Evolutionary conservation across 2,888 invertebrate species (phyloP), one percentile per base, ranked within the genome.

Genomic region (Leptura quadrifasciata): DNA sequence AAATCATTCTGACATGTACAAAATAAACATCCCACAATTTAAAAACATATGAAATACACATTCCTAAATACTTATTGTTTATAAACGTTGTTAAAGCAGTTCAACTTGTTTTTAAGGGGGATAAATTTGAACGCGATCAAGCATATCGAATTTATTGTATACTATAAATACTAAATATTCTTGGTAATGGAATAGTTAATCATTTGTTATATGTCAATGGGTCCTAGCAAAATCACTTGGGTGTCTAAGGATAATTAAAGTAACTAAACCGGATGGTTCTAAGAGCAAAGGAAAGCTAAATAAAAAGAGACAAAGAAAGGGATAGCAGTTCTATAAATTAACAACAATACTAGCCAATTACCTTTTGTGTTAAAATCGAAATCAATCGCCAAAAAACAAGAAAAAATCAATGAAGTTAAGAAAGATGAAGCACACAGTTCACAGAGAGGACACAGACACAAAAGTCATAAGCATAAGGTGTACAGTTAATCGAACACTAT

Each of bases 371-470:
- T 54, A 75, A 80, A 79, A 79, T 80, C 77, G 79, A 81, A 81
- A 80, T 81, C 80, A 80, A 81, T 81, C 79, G 78, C 78, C 80
- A 78, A 82, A 83, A 83, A 80, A 82, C 79, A 80, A 80, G 77
- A 80, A 82, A 79, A 82, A 81, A 83, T 83, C 83, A 82, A 81
- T 83, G 82, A 81, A 81, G 78, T 76, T 76, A 80, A 77, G 74
- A 80, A 80, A 79, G 78, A 75, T 76, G 73, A 73, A 74, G 55
- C 73, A 71, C 81, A 82, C 79, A 81, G 80, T 79, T 77, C 82
- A 81, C 82, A 82, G 79, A 81, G 75, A 78, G 75, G 72, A 72
- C 76, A 79, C 75, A 72, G 57, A 73, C 76, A 76, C 80, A 77
- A 77, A 75, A 80, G 78, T 76, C 76, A 79, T 72, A 80, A 76